A percentile compares a stretch with the other conserved stretches of the same genome.
phyloP scores from a whole-genome alignment of 1,140 invertebrate genomes.

The Drosophila kikkawai region DNA sequence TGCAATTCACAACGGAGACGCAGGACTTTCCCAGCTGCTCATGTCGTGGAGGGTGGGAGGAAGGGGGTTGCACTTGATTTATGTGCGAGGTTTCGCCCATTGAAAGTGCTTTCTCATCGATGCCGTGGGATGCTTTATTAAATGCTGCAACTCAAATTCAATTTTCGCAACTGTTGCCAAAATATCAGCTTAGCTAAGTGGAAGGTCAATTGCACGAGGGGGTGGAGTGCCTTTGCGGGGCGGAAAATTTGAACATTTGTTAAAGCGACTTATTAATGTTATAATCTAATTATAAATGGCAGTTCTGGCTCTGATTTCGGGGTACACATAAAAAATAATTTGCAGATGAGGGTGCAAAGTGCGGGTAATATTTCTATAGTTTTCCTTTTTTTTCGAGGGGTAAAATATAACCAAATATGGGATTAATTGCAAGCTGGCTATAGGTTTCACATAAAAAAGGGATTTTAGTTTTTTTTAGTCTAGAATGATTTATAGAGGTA shows the following conservation, averaged over 20 bases:
- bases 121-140: constrained; percentile 58
- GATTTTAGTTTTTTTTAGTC: constrained; percentile 47
- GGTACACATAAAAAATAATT: constrained; percentile 56
- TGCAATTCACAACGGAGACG: constrained; percentile 44
- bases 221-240: constrained; percentile 11
- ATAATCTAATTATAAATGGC: constrained; percentile 80
- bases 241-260: constrained; percentile 75
- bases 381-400: constrained; percentile 39
- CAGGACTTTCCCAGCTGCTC: constrained; percentile 5
- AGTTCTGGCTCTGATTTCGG: constrained; percentile 47
- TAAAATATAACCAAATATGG: constrained; percentile 47
- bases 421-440: constrained; percentile 64
- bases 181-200: constrained; percentile 51
- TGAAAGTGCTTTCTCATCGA: constrained; percentile 73
- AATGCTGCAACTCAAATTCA: constrained; percentile 66
- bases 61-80: constrained; percentile 73
- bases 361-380: constrained; percentile 36
- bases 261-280: constrained; percentile 81
- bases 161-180: constrained; percentile 80
- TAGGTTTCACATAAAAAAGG: constrained; percentile 18
- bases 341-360: constrained; percentile 43
- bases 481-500: constrained; percentile 30
- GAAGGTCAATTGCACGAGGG: constrained; percentile 10
- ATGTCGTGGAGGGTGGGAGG: constrained; percentile 16
- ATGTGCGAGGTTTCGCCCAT: constrained; percentile 41